phyloP scores from a whole-genome alignment of 2,113 vertebrate species.

The Microcebus tavaratra region DNA sequence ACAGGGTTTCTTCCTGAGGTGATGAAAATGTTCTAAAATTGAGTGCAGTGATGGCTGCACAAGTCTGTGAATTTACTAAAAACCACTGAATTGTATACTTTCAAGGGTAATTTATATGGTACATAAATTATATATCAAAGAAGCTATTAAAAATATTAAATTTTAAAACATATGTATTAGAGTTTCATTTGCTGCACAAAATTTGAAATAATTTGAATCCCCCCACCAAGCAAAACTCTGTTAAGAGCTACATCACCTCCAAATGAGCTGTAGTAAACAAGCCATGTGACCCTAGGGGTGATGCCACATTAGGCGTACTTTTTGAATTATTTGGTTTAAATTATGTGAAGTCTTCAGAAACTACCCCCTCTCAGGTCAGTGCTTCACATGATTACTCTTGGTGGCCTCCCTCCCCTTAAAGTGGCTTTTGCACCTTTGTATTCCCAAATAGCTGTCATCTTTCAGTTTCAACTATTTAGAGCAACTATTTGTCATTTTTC shows the following conservation, averaged over 20 bases:
- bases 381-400: background rate
- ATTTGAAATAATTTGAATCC: background rate
- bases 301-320: background rate
- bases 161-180: background rate
- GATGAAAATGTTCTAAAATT: background rate
- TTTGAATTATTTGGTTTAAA: background rate
- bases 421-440: background rate
- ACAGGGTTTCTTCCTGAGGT: background rate
- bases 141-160: background rate
- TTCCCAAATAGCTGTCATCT: background rate
- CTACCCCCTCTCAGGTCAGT: background rate
- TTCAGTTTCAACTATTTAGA: background rate
- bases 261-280: background rate
- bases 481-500: background rate
- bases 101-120: background rate
- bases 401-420: background rate
- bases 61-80: background rate
- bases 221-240: background rate
- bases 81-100: background rate
- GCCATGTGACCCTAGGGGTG: accelerated
- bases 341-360: background rate
- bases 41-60: background rate
- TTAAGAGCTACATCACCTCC: background rate
- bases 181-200: background rate
- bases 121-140: background rate